Evolutionary conservation across 2,888 invertebrate genomes (phyloP), one percentile per base, ranked within the genome.

Genomic region (Myathropa florea): DNA sequence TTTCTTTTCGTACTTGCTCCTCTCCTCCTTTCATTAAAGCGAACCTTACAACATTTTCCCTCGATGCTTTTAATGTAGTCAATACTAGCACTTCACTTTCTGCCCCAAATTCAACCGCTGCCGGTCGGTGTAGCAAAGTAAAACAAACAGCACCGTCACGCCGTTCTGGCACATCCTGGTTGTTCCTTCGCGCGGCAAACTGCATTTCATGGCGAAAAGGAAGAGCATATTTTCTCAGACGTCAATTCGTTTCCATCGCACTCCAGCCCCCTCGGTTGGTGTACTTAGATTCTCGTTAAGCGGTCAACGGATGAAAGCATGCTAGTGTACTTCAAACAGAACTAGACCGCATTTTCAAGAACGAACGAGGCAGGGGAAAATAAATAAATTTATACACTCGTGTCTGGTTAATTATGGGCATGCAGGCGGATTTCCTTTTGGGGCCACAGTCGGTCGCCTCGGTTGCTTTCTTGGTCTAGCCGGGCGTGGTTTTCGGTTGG

Each of bases 401-500:
- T 83, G 68, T 79, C 73, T 79, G 65, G 78, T 83, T 83, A 78
- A 79, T 83, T 83, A 83, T 73, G 63, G 59, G 68, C 73, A 79
- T 79, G 70, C 39, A 83, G 63, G 33, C 70, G 60, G 63, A 75
- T 18, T 83, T 68, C 72, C 53, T 70, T 83, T 64, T n/a, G 64
- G 63, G 71, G 7, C 18, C 46, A 46, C 18, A 18, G 18, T 46
- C 46, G 46, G 46, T 18, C 3, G 46, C 46, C 18, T 33, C 33
- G 30, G 65, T 76, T 24, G 65, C 23, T 53, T 57, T 60, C 33
- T 39, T 26, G 63, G 57, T 36, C 14, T 39, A 14, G 39, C 4
- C 39, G 39, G 14, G 39, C 39, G 9, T 33, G 33, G 33, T 33
- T 39, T 14, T 14, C 39, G 39, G 14, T 46, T 14, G 46, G 46